Conservation (phyloP, 2,888 invertebrate genomes). For the Sclerodermus sp. region DNA sequence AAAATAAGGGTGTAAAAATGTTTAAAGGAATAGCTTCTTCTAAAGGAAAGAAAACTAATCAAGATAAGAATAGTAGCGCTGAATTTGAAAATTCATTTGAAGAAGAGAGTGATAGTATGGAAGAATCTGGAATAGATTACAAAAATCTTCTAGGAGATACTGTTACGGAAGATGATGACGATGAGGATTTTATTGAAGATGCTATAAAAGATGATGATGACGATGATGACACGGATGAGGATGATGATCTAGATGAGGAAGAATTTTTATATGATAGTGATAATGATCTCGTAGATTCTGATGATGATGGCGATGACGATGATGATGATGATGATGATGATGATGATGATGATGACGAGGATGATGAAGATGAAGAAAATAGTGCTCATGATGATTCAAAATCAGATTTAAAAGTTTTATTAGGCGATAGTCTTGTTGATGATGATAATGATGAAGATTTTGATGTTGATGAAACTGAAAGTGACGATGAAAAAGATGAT, state of each 20-base stretch:
- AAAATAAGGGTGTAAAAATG: slow-evolving; percentile 20
- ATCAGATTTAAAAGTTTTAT: slow-evolving; percentile 32
- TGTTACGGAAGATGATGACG: slow-evolving; percentile 8
- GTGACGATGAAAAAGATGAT: slow-evolving; percentile 22
- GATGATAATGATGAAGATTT: slow-evolving; percentile 37
- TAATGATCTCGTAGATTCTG: slow-evolving; percentile 7
- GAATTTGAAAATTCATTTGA: slow-evolving; percentile 18
- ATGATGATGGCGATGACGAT: slow-evolving; percentile 12
- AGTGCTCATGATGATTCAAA: slow-evolving; percentile 20
- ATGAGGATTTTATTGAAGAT: slow-evolving; percentile 16
- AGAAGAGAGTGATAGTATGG: not conserved
- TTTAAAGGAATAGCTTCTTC: slow-evolving; percentile 11
- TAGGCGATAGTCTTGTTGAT: slow-evolving; percentile 35
- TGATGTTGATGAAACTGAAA: slow-evolving; percentile 22
- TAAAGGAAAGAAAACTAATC: slow-evolving; percentile 2
- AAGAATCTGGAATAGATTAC: slow-evolving; percentile 8
- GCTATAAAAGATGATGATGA: slow-evolving; percentile 19
- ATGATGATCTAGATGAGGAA: slow-evolving; percentile 16
- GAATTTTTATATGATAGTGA: slow-evolving; percentile 13
- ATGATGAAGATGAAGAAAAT: slow-evolving; percentile 29
- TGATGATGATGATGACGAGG: slow-evolving; percentile 26
- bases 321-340: slow-evolving; percentile 27
- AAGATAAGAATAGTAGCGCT: slow-evolving; percentile 8
- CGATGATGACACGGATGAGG: slow-evolving; percentile 16
- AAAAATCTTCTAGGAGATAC: slow-evolving; percentile 11